These are phyloP conservation scores for Drosophila arawakana DNA, from an alignment of 1,140 invertebrate genomes.

Conservation along the genomic window DNA sequence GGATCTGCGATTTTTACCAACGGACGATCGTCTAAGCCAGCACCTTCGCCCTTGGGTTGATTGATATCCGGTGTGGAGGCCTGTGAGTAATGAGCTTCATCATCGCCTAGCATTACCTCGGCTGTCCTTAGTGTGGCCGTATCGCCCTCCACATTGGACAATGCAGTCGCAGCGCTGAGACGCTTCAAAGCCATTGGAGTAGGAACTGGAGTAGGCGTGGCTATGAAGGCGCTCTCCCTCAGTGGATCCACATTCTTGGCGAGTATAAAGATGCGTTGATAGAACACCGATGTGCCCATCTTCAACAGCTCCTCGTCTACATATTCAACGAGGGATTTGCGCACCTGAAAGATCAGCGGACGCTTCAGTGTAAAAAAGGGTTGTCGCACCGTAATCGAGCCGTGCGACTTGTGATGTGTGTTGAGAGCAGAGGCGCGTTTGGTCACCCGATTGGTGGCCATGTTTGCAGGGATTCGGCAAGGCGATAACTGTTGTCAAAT, in stretches of 20 bases:
- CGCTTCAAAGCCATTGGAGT: not conserved
- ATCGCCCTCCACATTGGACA: not conserved
- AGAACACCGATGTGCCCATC: constrained; percentile 66
- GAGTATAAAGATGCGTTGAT: constrained; percentile 74
- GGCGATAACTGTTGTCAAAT: no score
- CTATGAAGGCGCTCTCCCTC: not conserved
- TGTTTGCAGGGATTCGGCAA: not conserved
- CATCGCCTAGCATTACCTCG: not conserved
- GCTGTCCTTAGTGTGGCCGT: constrained; percentile 9
- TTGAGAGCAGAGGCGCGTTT: constrained; percentile 9
- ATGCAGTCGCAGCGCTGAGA: not conserved
- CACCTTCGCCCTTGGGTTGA: not conserved
- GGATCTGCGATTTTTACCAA: not conserved
- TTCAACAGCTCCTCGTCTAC: constrained; percentile 61
- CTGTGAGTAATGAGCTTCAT: not conserved
- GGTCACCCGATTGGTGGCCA: not conserved
- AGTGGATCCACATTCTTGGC: constrained; percentile 59
- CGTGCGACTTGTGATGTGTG: constrained; percentile 8
- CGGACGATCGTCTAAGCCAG: not conserved
- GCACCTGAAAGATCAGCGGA: constrained; percentile 52
- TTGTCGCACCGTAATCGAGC: constrained; percentile 6
- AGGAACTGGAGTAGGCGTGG: not conserved
- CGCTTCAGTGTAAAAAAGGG: constrained; percentile 51
- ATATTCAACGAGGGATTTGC: constrained; percentile 64
- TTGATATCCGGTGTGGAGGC: not conserved